phyloP scores from a whole-genome alignment of 1,140 invertebrate genomes.

The Stenopsyche tienmushanensis region DNA sequence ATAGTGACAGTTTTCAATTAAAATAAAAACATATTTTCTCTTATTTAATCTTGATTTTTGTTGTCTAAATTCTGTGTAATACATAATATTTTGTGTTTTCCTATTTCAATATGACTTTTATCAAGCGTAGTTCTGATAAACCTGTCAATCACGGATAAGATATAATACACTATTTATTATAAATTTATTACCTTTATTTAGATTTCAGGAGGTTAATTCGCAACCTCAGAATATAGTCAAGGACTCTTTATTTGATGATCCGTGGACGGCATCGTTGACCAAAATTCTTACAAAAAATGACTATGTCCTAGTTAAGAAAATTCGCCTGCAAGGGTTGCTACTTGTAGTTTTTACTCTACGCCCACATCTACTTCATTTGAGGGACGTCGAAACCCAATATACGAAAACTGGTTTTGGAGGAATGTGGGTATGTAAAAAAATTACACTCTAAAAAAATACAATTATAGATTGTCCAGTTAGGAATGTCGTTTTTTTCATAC shows the following conservation, averaged over 20 bases:
- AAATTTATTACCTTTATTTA: conserved; percentile 46
- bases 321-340: conserved; percentile 77
- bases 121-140: background rate
- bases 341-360: conserved; percentile 74
- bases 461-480: no score
- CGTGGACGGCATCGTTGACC: conserved; percentile 78
- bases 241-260: conserved; percentile 79
- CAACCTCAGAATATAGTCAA: conserved; percentile 82
- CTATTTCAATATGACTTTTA: background rate
- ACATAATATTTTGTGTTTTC: no score
- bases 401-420: conserved; percentile 87
- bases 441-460: conserved; percentile 1
- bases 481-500: no score
- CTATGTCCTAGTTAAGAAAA: conserved; percentile 76
- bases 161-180: background rate
- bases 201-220: conserved; percentile 88
- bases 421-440: conserved; percentile 69
- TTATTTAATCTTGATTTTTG: no score
- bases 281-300: conserved; percentile 67
- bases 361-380: conserved; percentile 75
- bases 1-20: background rate
- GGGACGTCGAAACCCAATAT: conserved; percentile 80
- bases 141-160: background rate
- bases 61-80: no score
- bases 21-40: no score